phyloP scores from a whole-genome alignment of 2,888 invertebrate species.

The Galeruca laticollis region DNA sequence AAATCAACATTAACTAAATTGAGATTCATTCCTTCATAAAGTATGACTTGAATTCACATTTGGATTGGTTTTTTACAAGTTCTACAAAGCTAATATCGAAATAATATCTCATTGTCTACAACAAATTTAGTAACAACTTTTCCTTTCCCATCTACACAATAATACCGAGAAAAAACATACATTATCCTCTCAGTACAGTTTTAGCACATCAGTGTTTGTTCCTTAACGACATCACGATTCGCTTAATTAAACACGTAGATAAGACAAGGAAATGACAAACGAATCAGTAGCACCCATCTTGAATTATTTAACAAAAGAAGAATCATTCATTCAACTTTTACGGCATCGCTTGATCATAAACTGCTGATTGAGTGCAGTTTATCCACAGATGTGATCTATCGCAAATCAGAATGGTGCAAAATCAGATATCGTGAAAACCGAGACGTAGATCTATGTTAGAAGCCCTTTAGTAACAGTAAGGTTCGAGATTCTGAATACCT shows the following conservation, averaged over 20 bases:
- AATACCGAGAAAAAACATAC: not conserved
- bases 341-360: conserved; percentile 2
- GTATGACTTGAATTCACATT: too few relatives aligned
- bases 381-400: conserved; percentile 9
- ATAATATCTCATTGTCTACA: too few relatives aligned
- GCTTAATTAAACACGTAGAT: conserved; percentile 10
- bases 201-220: not conserved
- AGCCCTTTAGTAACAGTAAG: too few relatives aligned
- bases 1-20: too few relatives aligned
- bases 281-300: not conserved
- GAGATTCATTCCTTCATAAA: too few relatives aligned
- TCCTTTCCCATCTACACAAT: too few relatives aligned
- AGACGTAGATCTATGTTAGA: too few relatives aligned
- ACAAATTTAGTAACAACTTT: too few relatives aligned
- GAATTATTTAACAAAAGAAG: not conserved
- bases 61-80: too few relatives aligned
- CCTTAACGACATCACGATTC: not conserved
- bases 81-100: too few relatives aligned
- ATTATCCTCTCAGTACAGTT: not conserved
- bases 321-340: conserved; percentile 1
- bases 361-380: conserved; percentile 22
- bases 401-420: conserved; percentile 3
- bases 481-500: too few relatives aligned
- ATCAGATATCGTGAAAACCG: not conserved
- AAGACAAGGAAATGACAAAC: conserved; percentile 3